phyloP scores from a whole-genome alignment of 1,140 invertebrate genomes.

The Uloborus diversus region DNA sequence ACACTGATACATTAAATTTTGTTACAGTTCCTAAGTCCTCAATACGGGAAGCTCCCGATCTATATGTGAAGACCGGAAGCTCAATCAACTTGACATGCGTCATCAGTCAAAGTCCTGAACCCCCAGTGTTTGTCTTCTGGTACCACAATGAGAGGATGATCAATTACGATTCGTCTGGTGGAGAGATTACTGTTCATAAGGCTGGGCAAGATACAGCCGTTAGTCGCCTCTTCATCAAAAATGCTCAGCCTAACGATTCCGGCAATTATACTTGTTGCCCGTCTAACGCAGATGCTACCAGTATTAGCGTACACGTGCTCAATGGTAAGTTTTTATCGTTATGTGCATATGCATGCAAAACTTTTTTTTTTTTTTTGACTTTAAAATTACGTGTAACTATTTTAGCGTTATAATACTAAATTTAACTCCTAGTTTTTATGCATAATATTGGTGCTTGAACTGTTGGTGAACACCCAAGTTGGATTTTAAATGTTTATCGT shows the following conservation, averaged over 20 bases:
- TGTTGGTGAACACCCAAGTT: too few species aligned
- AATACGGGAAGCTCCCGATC: slow-evolving; percentile 86
- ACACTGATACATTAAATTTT: too few species aligned
- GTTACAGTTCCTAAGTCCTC: slow-evolving; percentile 87
- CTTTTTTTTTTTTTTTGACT: too few species aligned
- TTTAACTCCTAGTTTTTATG: too few species aligned
- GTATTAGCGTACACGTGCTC: slow-evolving; percentile 81
- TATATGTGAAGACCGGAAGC: slow-evolving; percentile 89
- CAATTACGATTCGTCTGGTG: slow-evolving; percentile 59
- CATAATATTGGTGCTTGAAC: too few species aligned
- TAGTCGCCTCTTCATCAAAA: slow-evolving; percentile 67
- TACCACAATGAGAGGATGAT: slow-evolving; percentile 70
- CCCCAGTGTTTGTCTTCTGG: slow-evolving; percentile 92
- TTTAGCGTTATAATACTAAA: too few species aligned
- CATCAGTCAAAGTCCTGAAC: slow-evolving; percentile 88
- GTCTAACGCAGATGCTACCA: slow-evolving; percentile 79
- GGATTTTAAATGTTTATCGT: too few species aligned
- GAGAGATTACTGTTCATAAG: slow-evolving; percentile 52
- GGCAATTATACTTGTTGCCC: slow-evolving; percentile 89
- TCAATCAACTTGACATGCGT: slow-evolving; percentile 94
- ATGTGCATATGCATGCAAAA: too few species aligned
- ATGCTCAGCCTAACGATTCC: slow-evolving; percentile 77
- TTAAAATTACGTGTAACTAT: too few species aligned
- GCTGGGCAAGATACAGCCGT: slow-evolving; percentile 67
- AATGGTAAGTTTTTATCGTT: slow-evolving; percentile 77